Percentiles rank a stretch among this genome's conserved stretches.
phyloP scores from a whole-genome alignment of 2,797 vertebrate genomes.

The Urocyon cinereoargenteus region DNA sequence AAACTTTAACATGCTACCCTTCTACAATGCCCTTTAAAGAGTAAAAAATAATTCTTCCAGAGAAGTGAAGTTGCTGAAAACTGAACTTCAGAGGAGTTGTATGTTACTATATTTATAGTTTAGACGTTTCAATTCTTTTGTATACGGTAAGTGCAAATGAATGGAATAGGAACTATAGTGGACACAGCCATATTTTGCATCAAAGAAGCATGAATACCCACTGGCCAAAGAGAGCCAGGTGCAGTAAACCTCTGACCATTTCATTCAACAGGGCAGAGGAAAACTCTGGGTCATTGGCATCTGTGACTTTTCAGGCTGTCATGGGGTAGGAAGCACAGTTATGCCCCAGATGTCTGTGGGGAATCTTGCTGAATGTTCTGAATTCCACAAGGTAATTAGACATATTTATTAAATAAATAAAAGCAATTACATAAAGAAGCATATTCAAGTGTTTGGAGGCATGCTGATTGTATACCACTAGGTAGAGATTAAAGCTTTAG shows the following conservation, averaged over 20 bases:
- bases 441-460: background rate
- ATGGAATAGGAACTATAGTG: background rate
- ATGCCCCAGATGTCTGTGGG: background rate
- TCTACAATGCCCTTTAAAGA: background rate
- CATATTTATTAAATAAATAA: background rate
- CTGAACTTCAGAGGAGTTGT: background rate
- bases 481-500: background rate
- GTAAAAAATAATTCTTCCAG: background rate
- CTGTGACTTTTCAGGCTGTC: background rate
- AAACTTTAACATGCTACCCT: background rate
- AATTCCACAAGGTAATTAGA: background rate
- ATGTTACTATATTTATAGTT: background rate
- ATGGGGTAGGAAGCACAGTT: background rate
- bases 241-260: background rate
- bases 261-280: background rate
- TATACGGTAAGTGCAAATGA: background rate
- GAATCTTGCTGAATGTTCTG: background rate
- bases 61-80: background rate
- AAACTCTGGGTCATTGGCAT: background rate
- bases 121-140: background rate
- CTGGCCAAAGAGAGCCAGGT: background rate
- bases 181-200: background rate
- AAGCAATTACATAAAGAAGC: background rate
- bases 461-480: background rate
- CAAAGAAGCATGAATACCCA: background rate